phyloP scores from a whole-genome alignment of 2,797 vertebrate species.

The Nyctalus aviator region DNA sequence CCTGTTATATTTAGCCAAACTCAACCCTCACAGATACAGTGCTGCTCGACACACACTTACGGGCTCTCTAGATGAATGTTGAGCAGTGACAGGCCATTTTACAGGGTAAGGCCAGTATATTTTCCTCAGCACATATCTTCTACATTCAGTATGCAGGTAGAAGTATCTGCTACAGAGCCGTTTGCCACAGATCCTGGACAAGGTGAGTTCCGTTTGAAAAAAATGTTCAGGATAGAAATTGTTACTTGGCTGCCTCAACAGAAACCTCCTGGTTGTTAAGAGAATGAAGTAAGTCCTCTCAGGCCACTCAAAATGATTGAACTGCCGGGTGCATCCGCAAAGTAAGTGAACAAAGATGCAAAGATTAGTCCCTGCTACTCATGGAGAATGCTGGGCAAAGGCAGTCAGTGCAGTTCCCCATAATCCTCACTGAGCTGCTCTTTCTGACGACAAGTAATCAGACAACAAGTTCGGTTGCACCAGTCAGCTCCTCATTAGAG shows the following conservation, averaged over 20 bases:
- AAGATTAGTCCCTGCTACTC: not conserved
- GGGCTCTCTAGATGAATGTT: not conserved
- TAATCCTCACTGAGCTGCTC: not conserved
- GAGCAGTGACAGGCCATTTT: not conserved
- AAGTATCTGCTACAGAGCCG: not conserved
- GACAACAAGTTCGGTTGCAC: not conserved
- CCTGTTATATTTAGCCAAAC: not conserved
- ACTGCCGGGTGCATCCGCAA: accelerated
- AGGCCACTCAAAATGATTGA: not conserved
- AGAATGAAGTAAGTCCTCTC: not conserved
- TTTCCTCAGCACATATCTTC: not conserved
- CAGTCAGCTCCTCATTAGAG: not conserved
- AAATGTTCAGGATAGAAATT: slow-evolving; percentile 1
- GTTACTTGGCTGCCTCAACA: not conserved
- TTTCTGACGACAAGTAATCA: not conserved
- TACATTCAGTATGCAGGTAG: not conserved
- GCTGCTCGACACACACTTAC: not conserved
- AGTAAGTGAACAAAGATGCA: not conserved
- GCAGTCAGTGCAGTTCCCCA: not conserved
- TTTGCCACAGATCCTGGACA: not conserved
- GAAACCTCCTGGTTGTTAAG: not conserved
- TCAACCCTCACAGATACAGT: not conserved
- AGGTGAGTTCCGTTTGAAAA: slow-evolving; percentile 8
- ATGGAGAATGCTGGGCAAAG: not conserved
- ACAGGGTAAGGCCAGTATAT: not conserved